Evolutionary conservation across 1,140 invertebrate genomes (phyloP).

Genomic region (Elymnias hypermnestra): DNA sequence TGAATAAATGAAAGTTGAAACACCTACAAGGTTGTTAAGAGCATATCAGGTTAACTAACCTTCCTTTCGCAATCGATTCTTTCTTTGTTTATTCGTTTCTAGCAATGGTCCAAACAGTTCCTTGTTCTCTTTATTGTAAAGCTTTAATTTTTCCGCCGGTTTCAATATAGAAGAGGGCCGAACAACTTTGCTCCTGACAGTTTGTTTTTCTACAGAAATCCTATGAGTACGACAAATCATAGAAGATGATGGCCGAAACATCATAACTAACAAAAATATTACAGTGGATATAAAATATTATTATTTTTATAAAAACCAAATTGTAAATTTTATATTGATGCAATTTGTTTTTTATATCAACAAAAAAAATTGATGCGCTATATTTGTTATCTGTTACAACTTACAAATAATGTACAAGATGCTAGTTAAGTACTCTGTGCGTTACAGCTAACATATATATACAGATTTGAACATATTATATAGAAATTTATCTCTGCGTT

Average conservation of each 20-base stretch:
- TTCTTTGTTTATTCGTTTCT: conserved; percentile 58
- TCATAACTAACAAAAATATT: not conserved
- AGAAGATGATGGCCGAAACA: conserved; percentile 22
- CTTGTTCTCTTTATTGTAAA: conserved; percentile 65
- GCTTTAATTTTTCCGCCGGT: conserved; percentile 56
- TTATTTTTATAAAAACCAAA: too few relatives aligned
- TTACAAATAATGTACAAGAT: too few relatives aligned
- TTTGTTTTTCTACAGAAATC: conserved; percentile 27
- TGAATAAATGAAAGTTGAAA: conserved; percentile 20
- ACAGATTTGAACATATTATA: too few relatives aligned
- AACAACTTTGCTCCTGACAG: conserved; percentile 57
- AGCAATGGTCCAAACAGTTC: conserved; percentile 63
- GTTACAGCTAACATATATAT: too few relatives aligned
- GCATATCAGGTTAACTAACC: conserved; percentile 34
- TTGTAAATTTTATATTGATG: too few relatives aligned
- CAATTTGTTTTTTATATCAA: too few relatives aligned
- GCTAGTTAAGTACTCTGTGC: too few relatives aligned
- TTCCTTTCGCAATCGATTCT: conserved; percentile 45
- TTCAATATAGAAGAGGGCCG: conserved; percentile 50
- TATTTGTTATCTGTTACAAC: too few relatives aligned
- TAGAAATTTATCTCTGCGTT: too few relatives aligned
- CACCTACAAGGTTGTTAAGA: conserved; percentile 17
- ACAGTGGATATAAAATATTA: not conserved
- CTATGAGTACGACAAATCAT: conserved; percentile 12
- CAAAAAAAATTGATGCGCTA: too few relatives aligned